Base-by-base conservation (phyloP, 2,113 vertebrate species). In the Tragelaphus strepsiceros region DNA sequence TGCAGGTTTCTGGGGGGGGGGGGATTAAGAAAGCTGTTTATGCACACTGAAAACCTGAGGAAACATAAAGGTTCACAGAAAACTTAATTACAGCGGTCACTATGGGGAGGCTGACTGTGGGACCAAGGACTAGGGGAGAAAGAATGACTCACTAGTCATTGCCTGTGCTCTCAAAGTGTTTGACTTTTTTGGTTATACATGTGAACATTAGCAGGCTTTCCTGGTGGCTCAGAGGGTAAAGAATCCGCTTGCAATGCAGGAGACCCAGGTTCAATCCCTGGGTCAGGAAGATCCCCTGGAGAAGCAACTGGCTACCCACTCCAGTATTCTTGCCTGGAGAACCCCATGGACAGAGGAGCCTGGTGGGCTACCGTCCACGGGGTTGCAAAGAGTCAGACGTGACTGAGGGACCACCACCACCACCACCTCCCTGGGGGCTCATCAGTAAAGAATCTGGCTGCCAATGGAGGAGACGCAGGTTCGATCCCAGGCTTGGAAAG, bases 121-220 rank as follows among this genome's bases (percentile, higher is more conserved):
- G 9, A 14, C n/a, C 30, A 53, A 35, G 39, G 19, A 22, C 9
- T 39, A 46, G 4, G 14, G 35, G 9, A 28, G 49, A 64, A 67
- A 51, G 30, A 74, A 46, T 3, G 32, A 59, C 0, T 2, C 1
- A n/a, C 9, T 21, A 24, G 53, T 39, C 10, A 9, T 4, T 30
- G 10, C 26, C 64, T 94, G 24, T 2, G 30, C 19, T 80, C 78
- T 81, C 17, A 14, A 6, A 5, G 49, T 22, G 9, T 32, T 28
- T 49, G 59, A 10, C 43, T 30, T 56, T 61, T 74, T 61, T 67
- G 71, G 56, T 54, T 94, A 59, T 4, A 28, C 12, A 9, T 28
- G 56, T 83, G 74, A 91, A 61, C 67, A 19, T 26, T 17, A 15
- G n/a, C 67, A 71, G 67, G 67, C n/a, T 39, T 71, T 19, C 67